These are phyloP conservation scores for Gallinago nigripennis DNA, from an alignment of 2,797 vertebrate species.

Conservation along the genomic window DNA sequence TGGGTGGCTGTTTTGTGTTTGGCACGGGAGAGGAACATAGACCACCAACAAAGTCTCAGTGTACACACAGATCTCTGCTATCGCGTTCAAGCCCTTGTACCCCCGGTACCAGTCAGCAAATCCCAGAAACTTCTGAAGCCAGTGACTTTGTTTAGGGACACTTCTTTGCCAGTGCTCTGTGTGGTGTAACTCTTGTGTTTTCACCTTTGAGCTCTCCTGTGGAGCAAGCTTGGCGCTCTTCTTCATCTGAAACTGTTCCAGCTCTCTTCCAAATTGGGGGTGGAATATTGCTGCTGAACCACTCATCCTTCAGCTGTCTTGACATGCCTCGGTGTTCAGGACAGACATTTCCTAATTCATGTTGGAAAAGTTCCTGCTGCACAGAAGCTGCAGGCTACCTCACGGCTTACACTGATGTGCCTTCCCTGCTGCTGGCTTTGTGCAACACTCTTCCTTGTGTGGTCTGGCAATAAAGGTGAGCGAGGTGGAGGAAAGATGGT, in stretches of 20 bases:
- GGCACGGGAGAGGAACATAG: background rate
- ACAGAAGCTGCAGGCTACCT: background rate
- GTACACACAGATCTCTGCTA: too few relatives aligned
- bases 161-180: background rate
- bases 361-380: slow-evolving; percentile 11
- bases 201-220: background rate
- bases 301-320: background rate
- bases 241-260: background rate
- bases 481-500: background rate
- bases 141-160: background rate
- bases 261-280: background rate
- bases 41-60: background rate
- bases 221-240: background rate
- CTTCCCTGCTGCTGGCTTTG: background rate
- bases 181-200: background rate
- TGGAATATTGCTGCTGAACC: background rate
- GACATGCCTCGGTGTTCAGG: background rate
- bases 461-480: background rate
- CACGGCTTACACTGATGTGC: background rate
- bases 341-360: background rate
- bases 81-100: rapidly evolving
- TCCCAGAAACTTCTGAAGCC: background rate
- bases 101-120: background rate
- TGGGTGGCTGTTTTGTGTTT: background rate
- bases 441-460: background rate